phyloP scores from a whole-genome alignment of 2,797 vertebrate species.

The Acrocephalus scirpaceus region DNA sequence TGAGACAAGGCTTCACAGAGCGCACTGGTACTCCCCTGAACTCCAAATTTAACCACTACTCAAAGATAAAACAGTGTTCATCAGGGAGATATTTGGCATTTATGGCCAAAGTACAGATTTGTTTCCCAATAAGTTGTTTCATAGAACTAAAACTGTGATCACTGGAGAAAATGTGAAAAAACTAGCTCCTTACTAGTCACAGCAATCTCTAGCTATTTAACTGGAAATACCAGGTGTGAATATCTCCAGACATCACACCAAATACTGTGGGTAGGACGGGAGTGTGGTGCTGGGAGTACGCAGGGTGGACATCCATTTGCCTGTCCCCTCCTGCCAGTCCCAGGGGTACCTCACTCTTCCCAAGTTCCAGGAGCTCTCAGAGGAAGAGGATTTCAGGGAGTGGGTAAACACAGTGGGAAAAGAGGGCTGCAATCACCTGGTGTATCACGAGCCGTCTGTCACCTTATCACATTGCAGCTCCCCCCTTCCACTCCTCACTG shows the following conservation, averaged over 20 bases:
- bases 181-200: background rate
- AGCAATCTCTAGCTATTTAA: background rate
- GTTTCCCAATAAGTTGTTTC: background rate
- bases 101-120: background rate
- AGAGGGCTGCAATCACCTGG: background rate
- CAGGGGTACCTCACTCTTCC: background rate
- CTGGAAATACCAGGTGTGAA: background rate
- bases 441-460: background rate
- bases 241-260: background rate
- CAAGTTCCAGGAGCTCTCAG: background rate
- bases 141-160: background rate
- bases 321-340: background rate
- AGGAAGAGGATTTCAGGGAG: background rate
- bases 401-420: background rate
- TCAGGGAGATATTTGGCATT: background rate
- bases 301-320: background rate
- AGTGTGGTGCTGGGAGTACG: rapidly evolving
- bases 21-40: background rate
- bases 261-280: background rate
- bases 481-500: background rate
- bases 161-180: background rate
- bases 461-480: rapidly evolving
- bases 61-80: background rate
- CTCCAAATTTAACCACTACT: background rate
- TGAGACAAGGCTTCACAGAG: background rate